These are phyloP conservation scores for Synaphobranchus kaupii DNA, from an alignment of 2,797 vertebrate species.

Conservation along the genomic window DNA sequence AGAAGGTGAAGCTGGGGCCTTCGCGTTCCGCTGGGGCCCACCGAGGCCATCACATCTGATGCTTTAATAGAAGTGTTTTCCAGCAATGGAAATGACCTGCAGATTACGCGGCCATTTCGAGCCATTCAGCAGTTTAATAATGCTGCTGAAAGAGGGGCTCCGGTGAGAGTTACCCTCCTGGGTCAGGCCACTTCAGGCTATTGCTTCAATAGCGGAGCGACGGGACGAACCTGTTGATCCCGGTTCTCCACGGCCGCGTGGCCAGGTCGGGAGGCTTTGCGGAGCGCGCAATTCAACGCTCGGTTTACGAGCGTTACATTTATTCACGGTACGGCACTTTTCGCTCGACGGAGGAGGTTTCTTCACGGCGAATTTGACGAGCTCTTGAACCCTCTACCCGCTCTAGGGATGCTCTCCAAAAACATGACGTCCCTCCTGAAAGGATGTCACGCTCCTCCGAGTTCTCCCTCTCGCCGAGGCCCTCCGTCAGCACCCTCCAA, in stretches of 20 bases:
- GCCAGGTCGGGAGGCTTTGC: neutral
- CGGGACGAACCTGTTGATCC: neutral
- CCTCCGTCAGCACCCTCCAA: neutral
- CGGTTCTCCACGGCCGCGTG: neutral
- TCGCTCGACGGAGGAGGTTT: neutral
- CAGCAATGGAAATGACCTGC: neutral
- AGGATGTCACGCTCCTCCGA: neutral
- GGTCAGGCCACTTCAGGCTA: neutral
- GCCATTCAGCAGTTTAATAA: neutral
- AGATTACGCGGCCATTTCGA: neutral
- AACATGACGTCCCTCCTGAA: neutral
- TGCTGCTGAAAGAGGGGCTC: neutral
- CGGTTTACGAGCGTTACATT: neutral
- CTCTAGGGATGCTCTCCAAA: neutral
- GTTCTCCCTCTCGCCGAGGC: neutral
- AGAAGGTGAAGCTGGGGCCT: neutral
- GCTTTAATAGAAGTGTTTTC: conserved; percentile 10
- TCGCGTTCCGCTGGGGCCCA: neutral
- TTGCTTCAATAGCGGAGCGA: no score
- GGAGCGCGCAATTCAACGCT: neutral
- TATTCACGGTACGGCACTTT: neutral
- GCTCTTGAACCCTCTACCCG: neutral
- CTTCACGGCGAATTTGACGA: neutral
- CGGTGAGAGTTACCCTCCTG: neutral
- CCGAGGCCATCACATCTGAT: neutral